Base-by-base conservation (phyloP, 2,888 invertebrate species). In the Hypercompe scribonia region DNA sequence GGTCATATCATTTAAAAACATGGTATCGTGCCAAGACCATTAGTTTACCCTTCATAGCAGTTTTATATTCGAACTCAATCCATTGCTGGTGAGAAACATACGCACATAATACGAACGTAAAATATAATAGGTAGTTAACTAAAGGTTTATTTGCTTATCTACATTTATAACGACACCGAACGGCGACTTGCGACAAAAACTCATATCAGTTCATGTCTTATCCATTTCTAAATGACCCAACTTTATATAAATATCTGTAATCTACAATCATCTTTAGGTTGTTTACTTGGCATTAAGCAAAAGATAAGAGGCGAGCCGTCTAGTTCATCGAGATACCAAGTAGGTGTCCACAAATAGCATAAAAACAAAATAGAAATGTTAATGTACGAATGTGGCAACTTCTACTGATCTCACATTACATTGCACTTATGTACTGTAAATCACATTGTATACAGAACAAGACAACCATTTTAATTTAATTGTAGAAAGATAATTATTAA, bases 1-100 rank as follows among this genome's bases (percentile, higher is more conserved):
- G 72, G 69, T 65, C 31, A 77, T 79, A 71, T 75, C 72, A 73
- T 71, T 71, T 73, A 73, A 76, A 68, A 76, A 76, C 66, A 72
- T 72, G 68, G 68, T 64, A 42, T 46, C 28, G 64, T 58, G 63
- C 70, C 71, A 36, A 63, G 70, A 54, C 72, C 66, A 76, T 75
- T 71, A 72, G 54, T 74, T 70, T 70, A 63, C 39, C 72, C 63
- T 74, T 72, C 72, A 74, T 36, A 65, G 46, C 39, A 58, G 68
- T 72, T 73, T 74, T 71, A 74, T 74, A 70, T 72, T 63, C 46
- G 61, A 67, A 42, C 31, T 76, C 68, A 50, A 28, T 36, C 36
- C 39, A 54, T 39, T 65, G 54, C 54, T 63, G 65, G 34, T 24
- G 7, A 33, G 39, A 36, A n/a, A 65, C 58, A 34, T 65, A 68